Base-by-base conservation (phyloP, 2,888 invertebrate species). In the Acleris emargana region DNA sequence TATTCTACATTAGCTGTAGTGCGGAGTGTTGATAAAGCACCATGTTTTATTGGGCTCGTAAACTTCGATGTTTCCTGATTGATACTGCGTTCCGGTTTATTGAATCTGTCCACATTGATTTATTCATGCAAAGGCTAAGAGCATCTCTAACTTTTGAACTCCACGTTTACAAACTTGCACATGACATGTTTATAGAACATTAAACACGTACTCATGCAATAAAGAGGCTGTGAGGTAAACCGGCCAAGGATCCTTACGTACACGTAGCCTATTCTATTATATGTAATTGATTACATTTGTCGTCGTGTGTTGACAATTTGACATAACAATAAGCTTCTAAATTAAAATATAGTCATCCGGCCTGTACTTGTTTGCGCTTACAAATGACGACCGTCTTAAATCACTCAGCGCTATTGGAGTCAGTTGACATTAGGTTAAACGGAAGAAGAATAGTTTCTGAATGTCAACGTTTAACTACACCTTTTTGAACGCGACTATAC, bases 51-150 rank as follows among this genome's bases (percentile, higher is more conserved):
- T 72, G 74, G 71, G 73, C 74, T 74, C 79, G 79, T 86, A 85
- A 87, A 88, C 74, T 75, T 68, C 64, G 74, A 80, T 77, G 76
- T 80, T 83, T 83, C 82, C 82, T 82, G 82, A 86, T 84, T 79
- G 80, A 81, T 83, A 83, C 77, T 81, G 79, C 80, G 75, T 78
- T 79, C 73, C 69, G 72, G 69, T 81, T 83, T 82, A 85, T 83
- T 79, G 76, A 70, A 32, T 74, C 72, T 69, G 67, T 71, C 73
- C 69, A 74, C 83, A 82, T 79, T 77, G 83, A 82, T 75, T 71
- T 70, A 69, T 75, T 71, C 70, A 69, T 72, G 72, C 62, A 67
- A n/a, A 32, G 32, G 16, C 51, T 53, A 28, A 20, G 53, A 38
- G 38, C 38, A 13, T 38, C 38, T 38, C 38, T 45, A 18, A 17